phyloP scores from a whole-genome alignment of 2,797 vertebrate genomes.

The Micromesistius poutassou region DNA sequence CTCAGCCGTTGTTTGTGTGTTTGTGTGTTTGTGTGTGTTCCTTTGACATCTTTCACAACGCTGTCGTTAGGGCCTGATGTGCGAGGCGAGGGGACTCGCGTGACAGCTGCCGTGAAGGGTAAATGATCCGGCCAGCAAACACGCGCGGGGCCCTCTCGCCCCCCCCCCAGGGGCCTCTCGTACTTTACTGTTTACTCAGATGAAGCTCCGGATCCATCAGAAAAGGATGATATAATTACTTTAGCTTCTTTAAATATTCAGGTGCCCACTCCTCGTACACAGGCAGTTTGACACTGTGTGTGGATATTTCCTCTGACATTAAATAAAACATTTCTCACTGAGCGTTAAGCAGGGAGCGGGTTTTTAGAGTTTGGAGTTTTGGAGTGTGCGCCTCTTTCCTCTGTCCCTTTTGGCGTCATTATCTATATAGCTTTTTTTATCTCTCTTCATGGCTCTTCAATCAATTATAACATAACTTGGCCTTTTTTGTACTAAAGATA shows the following conservation, averaged over 20 bases:
- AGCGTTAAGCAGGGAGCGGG: background rate
- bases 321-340: conserved; percentile 54
- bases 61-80: conserved; percentile 14
- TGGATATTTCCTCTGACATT: conserved; percentile 44
- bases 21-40: conserved; percentile 15
- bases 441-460: background rate
- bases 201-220: conserved; percentile 50
- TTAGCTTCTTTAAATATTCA: conserved; percentile 61
- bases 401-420: background rate
- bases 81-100: conserved; percentile 12
- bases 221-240: conserved; percentile 38
- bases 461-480: background rate
- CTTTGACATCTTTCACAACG: background rate
- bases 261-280: conserved; percentile 38
- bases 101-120: conserved; percentile 31
- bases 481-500: background rate
- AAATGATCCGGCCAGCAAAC: conserved; percentile 28
- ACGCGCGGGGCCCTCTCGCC: too few species aligned
- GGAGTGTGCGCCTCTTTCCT: background rate
- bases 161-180: conserved; percentile 19
- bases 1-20: background rate
- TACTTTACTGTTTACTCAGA: conserved; percentile 48
- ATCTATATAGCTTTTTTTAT: background rate
- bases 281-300: conserved; percentile 41
- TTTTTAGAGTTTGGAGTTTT: background rate